These are phyloP conservation scores for Lasioglossum malachurum DNA, from an alignment of 2,888 invertebrate species.

Conservation along the genomic window DNA sequence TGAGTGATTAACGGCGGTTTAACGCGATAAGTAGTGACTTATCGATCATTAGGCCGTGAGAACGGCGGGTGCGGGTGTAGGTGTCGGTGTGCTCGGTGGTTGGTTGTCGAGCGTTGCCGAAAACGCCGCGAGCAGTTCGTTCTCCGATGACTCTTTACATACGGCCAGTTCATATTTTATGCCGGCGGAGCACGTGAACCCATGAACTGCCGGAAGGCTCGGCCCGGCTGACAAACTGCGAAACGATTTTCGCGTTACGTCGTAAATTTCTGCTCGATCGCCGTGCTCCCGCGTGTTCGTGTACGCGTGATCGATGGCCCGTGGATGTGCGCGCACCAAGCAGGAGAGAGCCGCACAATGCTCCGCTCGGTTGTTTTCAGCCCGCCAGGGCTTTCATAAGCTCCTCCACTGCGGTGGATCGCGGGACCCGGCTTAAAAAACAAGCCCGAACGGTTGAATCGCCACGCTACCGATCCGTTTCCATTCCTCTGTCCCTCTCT, in stretches of 20 bases:
- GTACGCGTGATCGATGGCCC: conserved; percentile 67
- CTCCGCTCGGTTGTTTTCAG: conserved; percentile 52
- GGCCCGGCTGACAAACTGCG: conserved; percentile 76
- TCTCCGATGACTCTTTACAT: conserved; percentile 70
- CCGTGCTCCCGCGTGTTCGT: conserved; percentile 53
- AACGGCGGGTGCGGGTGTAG: neutral
- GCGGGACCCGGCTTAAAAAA: conserved; percentile 63
- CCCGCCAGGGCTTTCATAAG: conserved; percentile 60
- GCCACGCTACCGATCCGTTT: conserved; percentile 44
- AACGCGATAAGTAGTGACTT: conserved; percentile 63
- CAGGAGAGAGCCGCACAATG: conserved; percentile 19
- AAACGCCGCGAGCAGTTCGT: conserved; percentile 26
- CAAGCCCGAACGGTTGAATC: conserved; percentile 44
- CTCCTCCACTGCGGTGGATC: conserved; percentile 54
- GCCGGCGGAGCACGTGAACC: conserved; percentile 60
- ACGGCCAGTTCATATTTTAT: conserved; percentile 73
- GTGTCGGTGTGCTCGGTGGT: neutral
- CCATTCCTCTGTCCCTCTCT: conserved; percentile 30
- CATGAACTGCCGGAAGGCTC: conserved; percentile 71
- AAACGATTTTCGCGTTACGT: conserved; percentile 76
- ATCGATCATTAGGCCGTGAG: conserved; percentile 50
- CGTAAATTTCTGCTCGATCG: conserved; percentile 73
- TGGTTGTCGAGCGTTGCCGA: neutral
- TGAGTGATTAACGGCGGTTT: conserved; percentile 64
- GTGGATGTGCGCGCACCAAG: conserved; percentile 41